Evolutionary conservation across 2,888 invertebrate species (phyloP).

Genomic region (Dioctria linearis): DNA sequence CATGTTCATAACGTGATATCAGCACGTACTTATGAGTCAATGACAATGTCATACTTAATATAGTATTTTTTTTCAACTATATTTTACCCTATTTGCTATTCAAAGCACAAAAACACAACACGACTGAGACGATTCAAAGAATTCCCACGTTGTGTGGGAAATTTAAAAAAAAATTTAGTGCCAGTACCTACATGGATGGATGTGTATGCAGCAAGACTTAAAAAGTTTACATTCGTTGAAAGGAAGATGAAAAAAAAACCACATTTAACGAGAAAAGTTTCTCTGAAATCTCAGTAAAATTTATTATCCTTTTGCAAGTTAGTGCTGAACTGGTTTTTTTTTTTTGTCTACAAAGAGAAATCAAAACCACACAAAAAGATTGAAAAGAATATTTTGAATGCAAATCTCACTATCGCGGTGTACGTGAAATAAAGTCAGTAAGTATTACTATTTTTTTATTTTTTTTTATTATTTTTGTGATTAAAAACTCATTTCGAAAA

Average conservation of each 20-base stretch:
- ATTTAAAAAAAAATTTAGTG: conserved; percentile 15
- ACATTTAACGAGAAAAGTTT: conserved; percentile 38
- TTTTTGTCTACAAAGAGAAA: background rate
- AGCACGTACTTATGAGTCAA: conserved; percentile 36
- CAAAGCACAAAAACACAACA: conserved; percentile 26
- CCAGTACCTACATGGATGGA: background rate
- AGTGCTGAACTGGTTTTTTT: background rate
- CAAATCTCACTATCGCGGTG: background rate
- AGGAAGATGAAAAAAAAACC: background rate
- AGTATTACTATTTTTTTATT: background rate
- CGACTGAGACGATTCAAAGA: background rate
- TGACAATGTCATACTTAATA: conserved; percentile 42
- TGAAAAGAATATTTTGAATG: conserved; percentile 23
- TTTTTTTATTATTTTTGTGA: too few species aligned
- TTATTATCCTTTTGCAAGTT: conserved; percentile 18
- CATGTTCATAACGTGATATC: background rate
- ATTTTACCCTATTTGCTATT: conserved; percentile 26
- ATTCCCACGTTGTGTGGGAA: background rate
- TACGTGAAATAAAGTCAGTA: background rate
- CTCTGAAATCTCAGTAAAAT: conserved; percentile 12
- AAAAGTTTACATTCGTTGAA: conserved; percentile 28
- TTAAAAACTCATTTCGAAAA: too few species aligned
- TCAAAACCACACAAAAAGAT: conserved; percentile 10
- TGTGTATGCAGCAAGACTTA: conserved; percentile 34
- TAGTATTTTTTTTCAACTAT: conserved; percentile 9